phyloP scores from a whole-genome alignment of 1,140 invertebrate species.

The Planococcus citri region DNA sequence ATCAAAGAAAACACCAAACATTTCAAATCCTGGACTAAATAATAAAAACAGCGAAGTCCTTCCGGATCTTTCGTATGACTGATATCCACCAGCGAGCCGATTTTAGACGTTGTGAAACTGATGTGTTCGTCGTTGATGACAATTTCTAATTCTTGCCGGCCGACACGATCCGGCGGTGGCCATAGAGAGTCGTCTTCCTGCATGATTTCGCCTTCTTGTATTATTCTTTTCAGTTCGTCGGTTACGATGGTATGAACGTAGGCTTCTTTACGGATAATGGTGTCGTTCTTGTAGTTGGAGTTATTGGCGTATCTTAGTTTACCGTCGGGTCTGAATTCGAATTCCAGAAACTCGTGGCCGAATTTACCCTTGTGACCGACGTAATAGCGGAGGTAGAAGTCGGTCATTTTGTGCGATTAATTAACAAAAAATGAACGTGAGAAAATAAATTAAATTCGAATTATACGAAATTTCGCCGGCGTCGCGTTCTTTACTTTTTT shows the following conservation, averaged over 20 bases:
- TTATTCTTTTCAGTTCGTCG: conserved; percentile 96
- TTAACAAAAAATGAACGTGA: too few species aligned
- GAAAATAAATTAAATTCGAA: too few species aligned
- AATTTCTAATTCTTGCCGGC: conserved; percentile 96
- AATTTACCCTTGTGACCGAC: conserved; percentile 99
- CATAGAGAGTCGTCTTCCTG: conserved; percentile 95
- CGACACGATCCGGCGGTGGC: conserved; percentile 93
- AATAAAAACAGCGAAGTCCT: conserved; percentile 94
- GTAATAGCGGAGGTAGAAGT: conserved; percentile 97
- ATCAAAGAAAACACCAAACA: conserved; percentile 98
- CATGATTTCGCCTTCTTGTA: conserved; percentile 98
- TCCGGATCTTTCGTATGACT: conserved; percentile 97
- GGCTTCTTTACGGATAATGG: conserved; percentile 99
- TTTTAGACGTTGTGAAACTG: conserved; percentile 99
- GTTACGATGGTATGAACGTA: conserved; percentile 94
- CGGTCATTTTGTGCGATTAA: conserved; percentile 34
- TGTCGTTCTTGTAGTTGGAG: conserved; percentile 99
- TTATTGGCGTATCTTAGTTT: conserved; percentile 98
- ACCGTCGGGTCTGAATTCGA: conserved; percentile 96
- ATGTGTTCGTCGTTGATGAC: conserved; percentile 99
- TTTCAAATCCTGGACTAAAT: conserved; percentile 97
- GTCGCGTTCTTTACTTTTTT: too few species aligned
- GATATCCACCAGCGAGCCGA: conserved; percentile 95
- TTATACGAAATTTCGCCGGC: too few species aligned
- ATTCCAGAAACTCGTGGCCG: conserved; percentile 98